Percentiles rank a stretch among this genome's conserved stretches.
Conservation (phyloP, 2,797 vertebrate species). For the Pantherophis vulpinus region DNA sequence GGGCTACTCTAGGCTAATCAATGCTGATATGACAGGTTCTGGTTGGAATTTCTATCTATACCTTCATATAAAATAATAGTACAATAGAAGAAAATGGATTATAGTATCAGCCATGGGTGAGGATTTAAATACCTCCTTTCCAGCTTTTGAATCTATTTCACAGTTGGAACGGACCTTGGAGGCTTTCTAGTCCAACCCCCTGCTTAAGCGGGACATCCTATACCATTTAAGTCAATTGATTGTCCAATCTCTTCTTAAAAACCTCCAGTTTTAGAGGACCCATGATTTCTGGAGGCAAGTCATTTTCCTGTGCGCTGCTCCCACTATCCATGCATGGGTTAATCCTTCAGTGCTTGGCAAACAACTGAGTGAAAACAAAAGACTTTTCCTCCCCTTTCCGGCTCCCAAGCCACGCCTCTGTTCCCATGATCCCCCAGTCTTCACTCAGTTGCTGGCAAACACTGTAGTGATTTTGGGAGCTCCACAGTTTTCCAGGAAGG, state of each 20-base stretch:
- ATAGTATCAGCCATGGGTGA: background rate
- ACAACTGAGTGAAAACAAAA: too few species aligned
- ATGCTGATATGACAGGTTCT: background rate
- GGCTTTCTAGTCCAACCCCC: background rate
- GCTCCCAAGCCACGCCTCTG: too few species aligned
- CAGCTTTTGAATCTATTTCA: background rate
- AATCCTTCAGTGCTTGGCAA: too few species aligned
- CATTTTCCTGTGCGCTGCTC: too few species aligned
- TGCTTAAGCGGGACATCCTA: background rate
- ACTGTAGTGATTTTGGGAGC: too few species aligned
- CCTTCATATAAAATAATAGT: background rate
- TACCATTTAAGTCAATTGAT: background rate
- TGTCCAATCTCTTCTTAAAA: background rate
- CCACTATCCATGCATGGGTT: too few species aligned
- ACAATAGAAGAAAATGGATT: background rate
- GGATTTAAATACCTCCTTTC: conserved; percentile 2
- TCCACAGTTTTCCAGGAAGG: too few species aligned
- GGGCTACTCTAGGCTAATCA: background rate
- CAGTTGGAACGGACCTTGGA: background rate
- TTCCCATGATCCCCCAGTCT: too few species aligned
- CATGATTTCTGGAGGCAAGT: background rate
- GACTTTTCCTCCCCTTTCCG: too few species aligned
- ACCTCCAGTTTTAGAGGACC: background rate
- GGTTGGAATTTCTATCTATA: background rate
- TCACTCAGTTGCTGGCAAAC: too few species aligned